Evolutionary conservation across 1,140 invertebrate species (phyloP).

Genomic region (Formica exsecta): DNA sequence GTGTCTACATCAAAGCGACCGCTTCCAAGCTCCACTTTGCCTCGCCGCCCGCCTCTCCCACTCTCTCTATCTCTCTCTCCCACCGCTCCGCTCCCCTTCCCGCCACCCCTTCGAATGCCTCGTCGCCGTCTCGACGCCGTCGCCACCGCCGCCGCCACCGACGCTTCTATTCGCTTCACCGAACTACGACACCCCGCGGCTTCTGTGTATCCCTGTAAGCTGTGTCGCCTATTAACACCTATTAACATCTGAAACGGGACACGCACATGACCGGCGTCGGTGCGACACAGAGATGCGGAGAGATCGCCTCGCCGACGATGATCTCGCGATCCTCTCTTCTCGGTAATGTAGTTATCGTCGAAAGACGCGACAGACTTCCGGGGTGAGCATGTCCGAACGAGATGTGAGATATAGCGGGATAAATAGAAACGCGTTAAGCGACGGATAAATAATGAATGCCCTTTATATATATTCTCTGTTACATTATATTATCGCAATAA

Average conservation of each 20-base stretch:
- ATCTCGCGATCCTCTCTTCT: background rate
- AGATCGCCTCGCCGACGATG: background rate
- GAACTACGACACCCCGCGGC: constrained; percentile 45
- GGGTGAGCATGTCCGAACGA: no score
- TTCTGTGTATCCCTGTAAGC: background rate
- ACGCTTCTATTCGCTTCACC: constrained; percentile 65
- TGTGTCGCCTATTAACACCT: constrained; percentile 47
- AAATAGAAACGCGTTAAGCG: no score
- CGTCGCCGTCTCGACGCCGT: constrained; percentile 19
- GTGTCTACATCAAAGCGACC: constrained; percentile 84
- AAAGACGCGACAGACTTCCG: background rate
- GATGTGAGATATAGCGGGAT: no score
- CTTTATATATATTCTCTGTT: no score
- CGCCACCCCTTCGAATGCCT: constrained; percentile 7
- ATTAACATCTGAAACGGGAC: constrained; percentile 52
- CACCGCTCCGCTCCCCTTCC: no score
- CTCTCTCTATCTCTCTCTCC: constrained; percentile 10
- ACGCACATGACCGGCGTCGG: constrained; percentile 2
- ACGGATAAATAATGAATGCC: no score
- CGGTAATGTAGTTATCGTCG: background rate
- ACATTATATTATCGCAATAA: no score
- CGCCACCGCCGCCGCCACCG: constrained; percentile 18
- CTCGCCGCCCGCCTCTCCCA: constrained; percentile 32
- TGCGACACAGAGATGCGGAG: background rate
- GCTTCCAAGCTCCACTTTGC: constrained; percentile 69